These are phyloP conservation scores for Epizoanthus fatuus DNA, from an alignment of 92 coral and sea anemone genomes.

Conservation along the genomic window DNA sequence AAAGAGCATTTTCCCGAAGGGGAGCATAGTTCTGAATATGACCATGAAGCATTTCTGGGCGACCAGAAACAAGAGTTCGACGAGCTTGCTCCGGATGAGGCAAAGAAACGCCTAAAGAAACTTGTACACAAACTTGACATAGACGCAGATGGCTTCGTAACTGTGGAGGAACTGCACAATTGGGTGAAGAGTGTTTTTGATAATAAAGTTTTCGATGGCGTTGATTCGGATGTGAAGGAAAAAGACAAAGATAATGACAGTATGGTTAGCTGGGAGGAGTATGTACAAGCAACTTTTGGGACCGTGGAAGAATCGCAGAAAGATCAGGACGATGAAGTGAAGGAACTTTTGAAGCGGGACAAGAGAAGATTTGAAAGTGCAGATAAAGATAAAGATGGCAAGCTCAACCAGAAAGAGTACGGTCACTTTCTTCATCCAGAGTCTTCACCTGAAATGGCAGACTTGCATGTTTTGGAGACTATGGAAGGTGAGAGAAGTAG, in stretches of 20 bases:
- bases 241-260: constrained; percentile 89
- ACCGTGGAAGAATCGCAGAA: constrained; percentile 52
- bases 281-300: constrained; percentile 84
- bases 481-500: constrained; percentile 83
- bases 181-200: constrained; percentile 93
- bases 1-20: constrained; percentile 88
- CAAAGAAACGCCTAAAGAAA: constrained; percentile 78
- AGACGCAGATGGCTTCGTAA: constrained; percentile 81
- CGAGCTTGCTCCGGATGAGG: constrained; percentile 94
- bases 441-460: constrained; percentile 94
- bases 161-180: constrained; percentile 86
- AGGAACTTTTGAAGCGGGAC: constrained; percentile 80
- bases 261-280: constrained; percentile 88
- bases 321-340: constrained; percentile 82
- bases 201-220: constrained; percentile 82
- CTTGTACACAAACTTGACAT: constrained; percentile 84
- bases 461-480: constrained; percentile 89
- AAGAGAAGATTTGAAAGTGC: constrained; percentile 91
- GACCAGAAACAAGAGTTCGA: constrained; percentile 95
- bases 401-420: constrained; percentile 73
- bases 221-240: constrained; percentile 81
- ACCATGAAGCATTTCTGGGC: constrained; percentile 98
- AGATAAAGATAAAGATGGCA: constrained; percentile 88
- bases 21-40: constrained; percentile 90
- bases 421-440: constrained; percentile 93